Evolutionary conservation across 2,797 vertebrate genomes (phyloP), one percentile per base, ranked within the genome.

Genomic region (Tarsius wallacei): DNA sequence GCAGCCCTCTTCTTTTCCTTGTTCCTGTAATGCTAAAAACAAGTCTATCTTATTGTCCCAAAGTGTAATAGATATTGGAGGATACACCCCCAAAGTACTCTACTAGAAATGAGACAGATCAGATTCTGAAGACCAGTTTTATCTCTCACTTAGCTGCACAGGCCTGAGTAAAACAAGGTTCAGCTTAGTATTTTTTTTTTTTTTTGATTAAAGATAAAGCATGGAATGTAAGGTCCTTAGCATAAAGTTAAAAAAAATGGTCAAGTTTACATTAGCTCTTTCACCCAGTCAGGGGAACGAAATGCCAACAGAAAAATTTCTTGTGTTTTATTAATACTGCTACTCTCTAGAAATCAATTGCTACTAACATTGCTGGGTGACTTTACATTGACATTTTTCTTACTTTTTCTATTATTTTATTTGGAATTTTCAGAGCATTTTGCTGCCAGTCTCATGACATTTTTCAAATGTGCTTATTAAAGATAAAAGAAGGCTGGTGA

Each of bases 261-360:
- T 95, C 70, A 9, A 66, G 90, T 86, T 66, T 90, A 93, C 76
- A 95, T 94, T 81, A 95, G 86, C 42, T 77, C n/a, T 80, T 96
- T 93, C 49, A 76, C 17, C 9, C 24, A 90, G 66, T 70, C 42
- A 76, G n/a, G 53, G 82, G 33, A 95, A 80, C 64, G 61, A 93
- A 76, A 96, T 86, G 36, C 86, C 42, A 84, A 47, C 82, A 78
- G 87, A 91, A 93, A 7, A 63, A 57, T 93, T 81, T 4, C 31
- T 59, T 84, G 26, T 85, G 55, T 85, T 97, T 95, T 70, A 78
- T 93, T 89, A 80, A 31, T 51, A 22, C 7, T 24, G 24, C 21
- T 76, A 16, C 26, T 55, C 55, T 61, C 66, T 53, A 36, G 74
- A 66, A 87, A 90, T 91, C 3, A 0, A 70, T 94, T 33, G n/a